Conservation (phyloP, 2,113 vertebrate genomes). For the Sisor rabdophorus region DNA sequence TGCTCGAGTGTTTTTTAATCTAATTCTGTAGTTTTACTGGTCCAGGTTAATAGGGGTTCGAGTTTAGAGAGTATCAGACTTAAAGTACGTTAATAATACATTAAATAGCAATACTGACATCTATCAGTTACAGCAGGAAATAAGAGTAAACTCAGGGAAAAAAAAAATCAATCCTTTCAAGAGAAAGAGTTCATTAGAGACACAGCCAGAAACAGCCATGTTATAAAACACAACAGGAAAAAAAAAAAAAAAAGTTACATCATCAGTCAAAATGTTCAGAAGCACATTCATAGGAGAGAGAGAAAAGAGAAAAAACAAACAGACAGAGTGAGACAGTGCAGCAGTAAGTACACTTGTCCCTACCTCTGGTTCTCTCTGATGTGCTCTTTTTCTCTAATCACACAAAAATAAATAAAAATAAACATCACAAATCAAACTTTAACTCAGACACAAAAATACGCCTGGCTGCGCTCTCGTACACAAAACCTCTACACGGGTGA, state of each 20-base stretch:
- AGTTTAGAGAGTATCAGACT: too few species aligned
- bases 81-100: too few species aligned
- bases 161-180: too few species aligned
- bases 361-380: slow-evolving; percentile 45
- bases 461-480: background rate
- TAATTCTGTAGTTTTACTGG: too few species aligned
- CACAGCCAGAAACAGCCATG: too few species aligned
- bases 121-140: too few species aligned
- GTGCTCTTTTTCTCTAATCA: slow-evolving; percentile 40
- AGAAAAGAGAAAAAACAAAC: background rate
- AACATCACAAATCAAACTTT: background rate
- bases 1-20: too few species aligned
- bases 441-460: background rate
- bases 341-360: slow-evolving; percentile 17
- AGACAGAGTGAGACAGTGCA: background rate
- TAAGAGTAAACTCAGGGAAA: too few species aligned
- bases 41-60: too few species aligned
- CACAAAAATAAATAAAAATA: slow-evolving; percentile 13
- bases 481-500: background rate
- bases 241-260: background rate
- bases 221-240: background rate
- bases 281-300: too few species aligned
- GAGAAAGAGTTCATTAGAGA: too few species aligned
- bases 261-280: background rate
- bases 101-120: too few species aligned